Percentiles rank a stretch among this genome's conserved stretches.
phyloP scores from a whole-genome alignment of 2,888 invertebrate genomes.

The Cantharis flavilabris region DNA sequence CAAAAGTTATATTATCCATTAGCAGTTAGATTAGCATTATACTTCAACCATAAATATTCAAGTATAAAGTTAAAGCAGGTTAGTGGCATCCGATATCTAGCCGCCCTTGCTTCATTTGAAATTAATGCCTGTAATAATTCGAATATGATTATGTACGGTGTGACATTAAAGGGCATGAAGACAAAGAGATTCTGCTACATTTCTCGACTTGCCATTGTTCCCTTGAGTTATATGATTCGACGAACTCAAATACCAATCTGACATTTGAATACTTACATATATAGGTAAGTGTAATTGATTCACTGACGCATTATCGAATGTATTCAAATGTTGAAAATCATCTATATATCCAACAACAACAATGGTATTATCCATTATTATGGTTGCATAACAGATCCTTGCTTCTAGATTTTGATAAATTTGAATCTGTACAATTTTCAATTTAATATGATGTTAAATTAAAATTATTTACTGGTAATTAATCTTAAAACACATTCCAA shows the following conservation, averaged over 20 bases:
- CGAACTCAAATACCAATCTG: slow-evolving; percentile 1
- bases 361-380: background rate
- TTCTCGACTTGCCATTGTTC: slow-evolving; percentile 1
- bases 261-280: slow-evolving; percentile 1
- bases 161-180: slow-evolving; percentile 15
- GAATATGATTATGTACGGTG: slow-evolving; percentile 22
- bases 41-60: slow-evolving; percentile 1
- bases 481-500: background rate
- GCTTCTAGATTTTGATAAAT: background rate
- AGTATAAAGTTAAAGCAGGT: slow-evolving; percentile 1
- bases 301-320: slow-evolving; percentile 1
- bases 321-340: background rate
- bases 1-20: background rate
- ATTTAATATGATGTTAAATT: background rate
- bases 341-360: background rate
- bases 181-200: slow-evolving; percentile 2
- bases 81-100: slow-evolving; percentile 1
- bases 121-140: slow-evolving; percentile 29
- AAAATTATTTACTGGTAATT: background rate
- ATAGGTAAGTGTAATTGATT: background rate
- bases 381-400: background rate
- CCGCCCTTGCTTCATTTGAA: slow-evolving; percentile 5
- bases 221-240: slow-evolving; percentile 1
- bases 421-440: background rate
- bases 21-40: background rate